phyloP scores from a whole-genome alignment of 2,888 invertebrate genomes.

The Habroteleia sp. region DNA sequence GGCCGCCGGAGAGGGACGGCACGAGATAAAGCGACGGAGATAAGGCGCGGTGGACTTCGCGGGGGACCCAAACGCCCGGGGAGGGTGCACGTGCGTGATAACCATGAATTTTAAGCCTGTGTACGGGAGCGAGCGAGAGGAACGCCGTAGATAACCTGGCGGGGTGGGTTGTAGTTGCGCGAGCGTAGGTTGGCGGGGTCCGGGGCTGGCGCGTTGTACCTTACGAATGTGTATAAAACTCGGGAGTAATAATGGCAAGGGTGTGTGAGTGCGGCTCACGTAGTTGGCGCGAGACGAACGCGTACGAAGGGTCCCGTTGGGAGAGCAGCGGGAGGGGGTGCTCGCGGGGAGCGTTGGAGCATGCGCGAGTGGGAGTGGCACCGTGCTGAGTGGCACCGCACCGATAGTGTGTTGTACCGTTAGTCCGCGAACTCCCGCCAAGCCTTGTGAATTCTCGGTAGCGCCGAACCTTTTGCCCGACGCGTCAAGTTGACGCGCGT shows the following conservation, averaged over 20 bases:
- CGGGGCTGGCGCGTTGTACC: conserved; percentile 48
- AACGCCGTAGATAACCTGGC: conserved; percentile 51
- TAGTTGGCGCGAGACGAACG: conserved; percentile 47
- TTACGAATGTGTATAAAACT: conserved; percentile 61
- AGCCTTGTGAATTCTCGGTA: conserved; percentile 77
- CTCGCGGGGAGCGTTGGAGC: conserved; percentile 67
- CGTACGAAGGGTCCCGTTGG: conserved; percentile 55
- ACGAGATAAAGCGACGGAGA: conserved; percentile 54
- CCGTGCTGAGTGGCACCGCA: conserved; percentile 63
- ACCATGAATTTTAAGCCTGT: conserved; percentile 60
- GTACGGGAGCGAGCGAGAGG: conserved; percentile 42
- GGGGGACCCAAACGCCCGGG: conserved; percentile 13
- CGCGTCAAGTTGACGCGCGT: conserved; percentile 29
- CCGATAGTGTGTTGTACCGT: conserved; percentile 67
- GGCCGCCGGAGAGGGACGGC: conserved; percentile 16
- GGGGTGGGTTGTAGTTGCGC: conserved; percentile 51
- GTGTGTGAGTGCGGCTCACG: conserved; percentile 42
- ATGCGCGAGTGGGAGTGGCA: conserved; percentile 79
- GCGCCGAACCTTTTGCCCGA: conserved; percentile 66
- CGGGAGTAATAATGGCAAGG: conserved; percentile 55
- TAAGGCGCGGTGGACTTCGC: conserved; percentile 46
- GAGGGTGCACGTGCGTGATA: conserved; percentile 60
- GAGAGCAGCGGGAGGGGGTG: conserved; percentile 35
- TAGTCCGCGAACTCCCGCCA: conserved; percentile 74
- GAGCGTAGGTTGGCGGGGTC: conserved; percentile 32